Base-by-base conservation (phyloP, 2,113 vertebrate genomes). In the Thunnus thynnus region DNA sequence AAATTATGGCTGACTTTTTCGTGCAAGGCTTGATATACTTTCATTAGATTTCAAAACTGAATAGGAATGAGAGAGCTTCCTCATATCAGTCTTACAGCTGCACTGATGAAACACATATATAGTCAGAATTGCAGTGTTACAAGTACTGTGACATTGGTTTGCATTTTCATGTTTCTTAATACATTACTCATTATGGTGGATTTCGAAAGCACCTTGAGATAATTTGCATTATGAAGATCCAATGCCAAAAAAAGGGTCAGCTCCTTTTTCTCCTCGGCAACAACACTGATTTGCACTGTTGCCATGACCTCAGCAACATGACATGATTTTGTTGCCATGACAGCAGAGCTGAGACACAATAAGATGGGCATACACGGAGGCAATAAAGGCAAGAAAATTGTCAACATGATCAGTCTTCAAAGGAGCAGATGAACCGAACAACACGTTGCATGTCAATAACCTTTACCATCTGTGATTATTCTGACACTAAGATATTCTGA, bases 301-400 rank as follows among this genome's bases (percentile, higher is more conserved):
- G 87, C 91, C 86, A 92, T 94, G 92, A 95, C 91, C 90, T 93
- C 84, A 84, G 74, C 85, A 76, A 74, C 70, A 88, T 92, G 91
- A 93, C 90, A 86, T 90, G 72, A 80, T 80, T 90, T 72, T 81
- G 93, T 95, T 93, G 90, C 91, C 92, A 93, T 92, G 92, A 91
- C 93, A 92, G 92, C 89, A 76, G 82, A 72, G 80, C 81, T 50
- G 82, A 82, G 84, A 92, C 77, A 88, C 88, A 93, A 89, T 85
- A 89, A 89, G 88, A 86, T 30, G 55, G 80, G 61, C 71, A 84
- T 61, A 84, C 82, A 88, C 60, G 13, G 82, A 84, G 71, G 72
- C 82, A 91, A 91, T 75, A 86, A 90, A 82, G 72, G 57, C 18
- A 36, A 88, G 73, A 65, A 86, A 87, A 92, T 76, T 63, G 64